These are phyloP conservation scores for Ginglymostoma cirratum DNA, from an alignment of 2,113 vertebrate species.

Conservation along the genomic window DNA sequence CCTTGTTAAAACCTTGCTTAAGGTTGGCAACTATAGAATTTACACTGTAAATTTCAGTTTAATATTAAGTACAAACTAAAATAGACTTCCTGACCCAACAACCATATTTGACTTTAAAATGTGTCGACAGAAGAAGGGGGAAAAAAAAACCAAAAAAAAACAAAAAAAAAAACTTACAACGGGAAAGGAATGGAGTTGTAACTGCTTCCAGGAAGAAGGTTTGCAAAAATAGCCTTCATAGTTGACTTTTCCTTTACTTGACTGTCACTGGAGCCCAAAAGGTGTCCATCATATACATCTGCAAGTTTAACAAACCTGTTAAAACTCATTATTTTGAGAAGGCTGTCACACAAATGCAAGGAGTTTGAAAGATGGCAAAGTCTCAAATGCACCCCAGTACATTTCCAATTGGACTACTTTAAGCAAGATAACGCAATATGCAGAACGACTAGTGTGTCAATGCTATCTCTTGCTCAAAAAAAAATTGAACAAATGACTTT, in stretches of 20 bases:
- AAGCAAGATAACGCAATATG: not conserved
- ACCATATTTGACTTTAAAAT: not conserved
- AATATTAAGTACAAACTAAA: too few species aligned
- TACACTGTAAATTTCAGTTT: too few species aligned
- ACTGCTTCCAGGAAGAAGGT: constrained; percentile 90
- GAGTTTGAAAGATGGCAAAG: not conserved
- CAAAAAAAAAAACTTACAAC: constrained; percentile 73
- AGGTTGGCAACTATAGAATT: too few species aligned
- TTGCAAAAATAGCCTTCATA: constrained; percentile 97
- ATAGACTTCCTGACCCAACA: too few species aligned
- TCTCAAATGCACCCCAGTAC: not conserved
- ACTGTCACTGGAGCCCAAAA: constrained; percentile 82
- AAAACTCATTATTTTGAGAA: not conserved
- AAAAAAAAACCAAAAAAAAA: too few species aligned
- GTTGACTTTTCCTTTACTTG: constrained; percentile 98
- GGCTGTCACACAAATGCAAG: not conserved
- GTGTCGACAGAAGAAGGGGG: too few species aligned
- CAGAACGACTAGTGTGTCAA: not conserved
- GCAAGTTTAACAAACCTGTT: constrained; percentile 35
- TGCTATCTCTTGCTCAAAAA: not conserved
- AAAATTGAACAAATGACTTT: not conserved
- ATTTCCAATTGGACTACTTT: not conserved
- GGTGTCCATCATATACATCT: constrained; percentile 94
- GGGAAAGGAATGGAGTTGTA: constrained; percentile 91
- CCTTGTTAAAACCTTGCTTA: too few species aligned